phyloP scores from a whole-genome alignment of 2,888 invertebrate genomes.

The Volucella bombylans region DNA sequence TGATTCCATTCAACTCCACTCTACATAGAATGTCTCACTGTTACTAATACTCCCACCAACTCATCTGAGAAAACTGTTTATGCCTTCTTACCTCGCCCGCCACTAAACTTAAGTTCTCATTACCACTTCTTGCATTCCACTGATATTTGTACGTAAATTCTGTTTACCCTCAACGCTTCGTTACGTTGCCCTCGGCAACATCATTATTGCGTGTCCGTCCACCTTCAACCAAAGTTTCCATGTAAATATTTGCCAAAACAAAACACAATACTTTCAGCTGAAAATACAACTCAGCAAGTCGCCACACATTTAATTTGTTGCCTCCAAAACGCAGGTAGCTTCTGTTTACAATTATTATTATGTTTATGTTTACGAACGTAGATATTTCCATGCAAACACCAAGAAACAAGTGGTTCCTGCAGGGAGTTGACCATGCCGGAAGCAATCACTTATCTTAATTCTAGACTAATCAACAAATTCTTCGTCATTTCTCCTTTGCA shows the following conservation, averaged over 20 bases:
- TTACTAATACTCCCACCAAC: neutral
- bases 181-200: neutral
- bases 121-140: constrained; percentile 9
- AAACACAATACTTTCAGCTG: neutral
- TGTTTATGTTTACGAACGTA: constrained; percentile 30
- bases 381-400: constrained; percentile 14
- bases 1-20: constrained; percentile 7
- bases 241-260: constrained; percentile 61
- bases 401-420: constrained; percentile 11
- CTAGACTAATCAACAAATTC: constrained; percentile 6
- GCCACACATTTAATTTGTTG: constrained; percentile 10
- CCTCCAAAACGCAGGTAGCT: constrained; percentile 26
- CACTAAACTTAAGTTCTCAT: constrained; percentile 11
- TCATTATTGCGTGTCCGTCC: constrained; percentile 14
- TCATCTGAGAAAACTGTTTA: constrained; percentile 8
- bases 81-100: neutral
- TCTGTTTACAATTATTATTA: constrained; percentile 13
- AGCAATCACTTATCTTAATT: constrained; percentile 21
- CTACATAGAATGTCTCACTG: neutral
- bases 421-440: constrained; percentile 21
- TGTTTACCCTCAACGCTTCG: constrained; percentile 31
- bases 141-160: constrained; percentile 11
- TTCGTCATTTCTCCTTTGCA: constrained; percentile 83
- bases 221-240: constrained; percentile 1
- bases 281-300: constrained; percentile 27